Evolutionary conservation across 2,888 invertebrate species (phyloP).

Genomic region (Hedya salicella): DNA sequence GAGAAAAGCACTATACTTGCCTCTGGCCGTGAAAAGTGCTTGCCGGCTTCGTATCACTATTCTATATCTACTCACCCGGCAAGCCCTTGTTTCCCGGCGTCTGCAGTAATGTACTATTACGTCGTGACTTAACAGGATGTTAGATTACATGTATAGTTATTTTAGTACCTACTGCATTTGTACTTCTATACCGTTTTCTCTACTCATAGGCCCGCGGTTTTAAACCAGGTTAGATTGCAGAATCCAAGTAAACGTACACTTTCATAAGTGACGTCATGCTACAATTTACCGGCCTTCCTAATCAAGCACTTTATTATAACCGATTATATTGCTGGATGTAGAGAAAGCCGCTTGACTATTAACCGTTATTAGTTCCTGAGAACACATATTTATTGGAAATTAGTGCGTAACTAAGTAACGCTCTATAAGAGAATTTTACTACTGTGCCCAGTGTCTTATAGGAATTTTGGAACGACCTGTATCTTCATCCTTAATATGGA

Average conservation of each 20-base stretch:
- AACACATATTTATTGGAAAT: conserved; percentile 33
- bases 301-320: conserved; percentile 35
- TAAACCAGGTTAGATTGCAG: conserved; percentile 29
- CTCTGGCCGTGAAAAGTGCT: no score
- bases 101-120: no score
- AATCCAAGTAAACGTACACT: conserved; percentile 29
- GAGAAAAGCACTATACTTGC: no score
- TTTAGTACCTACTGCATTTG: not conserved
- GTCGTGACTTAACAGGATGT: no score
- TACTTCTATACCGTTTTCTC: not conserved
- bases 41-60: no score
- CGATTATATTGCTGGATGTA: conserved; percentile 38
- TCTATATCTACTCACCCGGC: no score
- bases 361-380: conserved; percentile 34
- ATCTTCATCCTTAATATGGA: no score
- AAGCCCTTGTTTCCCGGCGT: no score
- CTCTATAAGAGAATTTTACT: conserved; percentile 7
- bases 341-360: conserved; percentile 36
- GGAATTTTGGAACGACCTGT: no score
- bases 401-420: conserved; percentile 3
- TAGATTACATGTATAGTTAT: not conserved
- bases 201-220: not conserved
- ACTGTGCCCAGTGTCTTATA: not conserved
- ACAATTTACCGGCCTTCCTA: conserved; percentile 38
- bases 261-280: conserved; percentile 42